A percentile compares a stretch with the other conserved stretches of the same genome.
These are phyloP conservation scores for Mystacornis crossleyi DNA, from an alignment of 2,113 vertebrate species.

Conservation along the genomic window DNA sequence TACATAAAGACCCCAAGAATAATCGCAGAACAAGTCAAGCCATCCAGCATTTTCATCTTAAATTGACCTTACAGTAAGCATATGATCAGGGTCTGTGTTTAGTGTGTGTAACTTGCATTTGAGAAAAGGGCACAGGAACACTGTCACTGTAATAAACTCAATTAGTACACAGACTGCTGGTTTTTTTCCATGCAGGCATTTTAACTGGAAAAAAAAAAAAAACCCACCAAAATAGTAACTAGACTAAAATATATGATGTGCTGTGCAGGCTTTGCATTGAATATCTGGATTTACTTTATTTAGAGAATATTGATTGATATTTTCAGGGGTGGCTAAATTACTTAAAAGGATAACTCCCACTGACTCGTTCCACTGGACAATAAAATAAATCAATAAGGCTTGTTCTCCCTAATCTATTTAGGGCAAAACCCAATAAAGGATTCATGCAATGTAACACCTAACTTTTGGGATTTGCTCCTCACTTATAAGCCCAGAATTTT, in stretches of 20 bases:
- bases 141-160: not conserved
- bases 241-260: not conserved
- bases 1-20: not conserved
- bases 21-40: not conserved
- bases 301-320: not conserved
- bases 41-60: not conserved
- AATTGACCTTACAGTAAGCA: not conserved
- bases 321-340: conserved; percentile 16
- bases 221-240: not conserved
- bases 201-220: not conserved
- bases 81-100: not conserved
- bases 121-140: not conserved
- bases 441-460: not conserved
- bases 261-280: not conserved
- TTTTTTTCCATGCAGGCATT: not conserved
- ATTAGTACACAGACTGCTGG: not conserved
- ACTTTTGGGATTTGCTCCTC: not conserved
- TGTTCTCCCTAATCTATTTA: not conserved
- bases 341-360: conserved; percentile 25
- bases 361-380: not conserved
- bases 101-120: not conserved
- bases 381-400: conserved; percentile 3
- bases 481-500: not conserved
- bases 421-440: not conserved
- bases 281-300: conserved; percentile 14